Percentiles rank a stretch among this genome's conserved stretches.
phyloP scores from a whole-genome alignment of 2,113 vertebrate species.

The Daboia siamensis region DNA sequence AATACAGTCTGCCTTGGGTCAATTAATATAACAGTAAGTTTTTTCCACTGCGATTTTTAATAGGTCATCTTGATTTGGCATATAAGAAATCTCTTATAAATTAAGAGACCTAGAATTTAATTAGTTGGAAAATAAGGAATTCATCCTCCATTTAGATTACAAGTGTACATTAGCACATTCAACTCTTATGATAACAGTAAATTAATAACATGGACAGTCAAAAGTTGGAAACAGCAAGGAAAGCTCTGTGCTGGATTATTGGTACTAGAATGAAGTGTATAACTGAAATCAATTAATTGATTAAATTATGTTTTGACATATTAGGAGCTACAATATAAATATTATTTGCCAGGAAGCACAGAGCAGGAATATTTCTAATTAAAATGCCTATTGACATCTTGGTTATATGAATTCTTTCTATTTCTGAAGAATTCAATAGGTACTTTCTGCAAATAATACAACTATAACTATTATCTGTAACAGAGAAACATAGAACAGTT shows the following conservation, averaged over 20 bases:
- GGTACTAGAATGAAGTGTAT: neutral
- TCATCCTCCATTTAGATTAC: neutral
- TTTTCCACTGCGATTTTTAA: neutral
- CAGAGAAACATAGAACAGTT: neutral
- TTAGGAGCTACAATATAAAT: neutral
- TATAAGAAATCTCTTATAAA: neutral
- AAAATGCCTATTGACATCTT: neutral
- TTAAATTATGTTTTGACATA: neutral
- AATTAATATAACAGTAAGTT: neutral
- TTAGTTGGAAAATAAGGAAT: neutral
- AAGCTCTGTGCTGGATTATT: neutral
- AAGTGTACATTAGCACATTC: neutral
- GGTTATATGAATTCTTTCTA: neutral
- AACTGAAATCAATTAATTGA: neutral
- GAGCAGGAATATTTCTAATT: neutral
- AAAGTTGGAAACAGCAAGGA: neutral
- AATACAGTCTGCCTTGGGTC: neutral
- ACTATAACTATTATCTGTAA: neutral
- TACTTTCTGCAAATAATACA: neutral
- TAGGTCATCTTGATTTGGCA: neutral
- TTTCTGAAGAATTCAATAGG: neutral
- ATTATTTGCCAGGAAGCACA: neutral
- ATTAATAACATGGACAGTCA: neutral
- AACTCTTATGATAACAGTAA: neutral
- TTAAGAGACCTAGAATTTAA: neutral